Evolutionary conservation across 2,888 invertebrate genomes (phyloP), one percentile per base, ranked within the genome.

Genomic region (Pristionchus entomophagus): DNA sequence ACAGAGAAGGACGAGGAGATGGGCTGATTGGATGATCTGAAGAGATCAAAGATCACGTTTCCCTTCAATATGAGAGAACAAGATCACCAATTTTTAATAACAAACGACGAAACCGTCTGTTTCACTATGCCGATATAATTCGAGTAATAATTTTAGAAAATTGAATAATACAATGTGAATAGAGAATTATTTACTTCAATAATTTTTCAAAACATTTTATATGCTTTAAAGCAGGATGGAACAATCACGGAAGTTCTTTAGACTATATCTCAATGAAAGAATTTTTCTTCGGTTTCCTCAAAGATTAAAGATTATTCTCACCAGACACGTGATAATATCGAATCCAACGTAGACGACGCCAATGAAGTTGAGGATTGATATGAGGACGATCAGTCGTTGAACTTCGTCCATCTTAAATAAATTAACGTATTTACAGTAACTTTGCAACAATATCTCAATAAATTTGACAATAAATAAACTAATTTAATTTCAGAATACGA

Each of bases 361-460:
- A 41, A 59, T 38, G 59, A 82, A 82, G 10, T 82, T 59, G 38
- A 53, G n/a, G n/a, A 59, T 17, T 19, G 82, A 82, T 0, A 53
- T 59, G 38, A 82, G 26, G n/a, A 82, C 82, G 59, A 82, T 53
- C 12, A 82, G 19, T 82, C 82, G 82, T 41, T 82, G 82, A 38
- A 82, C 59, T 26, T 41, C 38, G 14, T 82, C 82, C 82, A 77
- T 77, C 77, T 77, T 17, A 22, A 77, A 65, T 4, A 17, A 65
- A 29, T 45, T 10, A 10, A 6, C 14, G 45, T 45, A 45, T 12
- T 59, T 59, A 59, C 26, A 22, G n/a, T n/a, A n/a, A n/a, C n/a
- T n/a, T n/a, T n/a, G n/a, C n/a, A n/a, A n/a, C n/a, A n/a, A n/a
- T n/a, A n/a, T n/a, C n/a, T n/a, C n/a, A n/a, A n/a, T n/a, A n/a